These are phyloP conservation scores for Rhyacophila brunnea DNA, from an alignment of 1,140 invertebrate genomes.

Conservation along the genomic window DNA sequence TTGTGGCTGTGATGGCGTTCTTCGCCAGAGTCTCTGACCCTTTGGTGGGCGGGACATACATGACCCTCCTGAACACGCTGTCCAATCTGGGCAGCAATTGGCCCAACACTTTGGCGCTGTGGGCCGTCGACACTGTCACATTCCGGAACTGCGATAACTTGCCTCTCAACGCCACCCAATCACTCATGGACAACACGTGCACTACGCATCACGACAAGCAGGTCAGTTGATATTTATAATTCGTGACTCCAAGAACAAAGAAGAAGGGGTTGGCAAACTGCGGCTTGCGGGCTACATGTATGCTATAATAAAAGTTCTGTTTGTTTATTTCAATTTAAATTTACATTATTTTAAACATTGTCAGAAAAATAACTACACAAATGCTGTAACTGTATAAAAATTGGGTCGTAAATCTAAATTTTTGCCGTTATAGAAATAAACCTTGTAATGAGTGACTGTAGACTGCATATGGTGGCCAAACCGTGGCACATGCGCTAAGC, in stretches of 20 bases:
- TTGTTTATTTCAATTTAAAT: neutral
- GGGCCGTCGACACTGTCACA: conserved; percentile 88
- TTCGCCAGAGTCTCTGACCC: conserved; percentile 83
- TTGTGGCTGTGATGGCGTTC: conserved; percentile 69
- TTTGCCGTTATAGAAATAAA: no score
- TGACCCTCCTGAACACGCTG: conserved; percentile 97
- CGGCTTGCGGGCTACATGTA: no score
- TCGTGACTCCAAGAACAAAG: no score
- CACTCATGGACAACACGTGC: conserved; percentile 45
- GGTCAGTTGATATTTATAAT: conserved; percentile 35
- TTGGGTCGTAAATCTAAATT: no score
- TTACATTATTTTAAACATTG: no score
- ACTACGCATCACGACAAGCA: conserved; percentile 42
- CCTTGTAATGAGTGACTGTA: no score
- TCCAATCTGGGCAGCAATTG: conserved; percentile 96
- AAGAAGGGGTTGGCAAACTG: no score
- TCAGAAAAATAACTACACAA: no score
- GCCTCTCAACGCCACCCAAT: conserved; percentile 41
- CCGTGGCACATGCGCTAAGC: no score
- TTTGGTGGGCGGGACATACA: conserved; percentile 95
- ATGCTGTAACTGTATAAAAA: no score
- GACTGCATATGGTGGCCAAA: no score
- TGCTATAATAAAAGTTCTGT: neutral
- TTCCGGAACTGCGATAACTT: conserved; percentile 64
- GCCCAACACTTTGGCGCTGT: conserved; percentile 90